Percentiles rank a stretch among this genome's conserved stretches.
These are phyloP conservation scores for Blastobasis lacticolella DNA, from an alignment of 2,888 invertebrate species.

Conservation along the genomic window DNA sequence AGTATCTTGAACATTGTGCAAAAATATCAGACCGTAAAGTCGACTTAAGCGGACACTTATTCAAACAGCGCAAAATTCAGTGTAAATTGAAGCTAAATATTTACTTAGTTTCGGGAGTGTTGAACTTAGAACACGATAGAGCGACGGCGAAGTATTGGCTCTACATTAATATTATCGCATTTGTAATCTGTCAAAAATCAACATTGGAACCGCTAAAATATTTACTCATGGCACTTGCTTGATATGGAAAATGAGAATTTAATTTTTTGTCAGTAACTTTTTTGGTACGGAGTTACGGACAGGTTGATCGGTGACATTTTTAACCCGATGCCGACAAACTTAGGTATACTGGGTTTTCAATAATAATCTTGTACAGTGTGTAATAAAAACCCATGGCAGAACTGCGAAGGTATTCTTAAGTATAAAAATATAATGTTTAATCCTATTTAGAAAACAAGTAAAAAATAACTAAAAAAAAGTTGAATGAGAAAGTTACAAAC, in stretches of 20 bases:
- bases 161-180: conserved; percentile 30
- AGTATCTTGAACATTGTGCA: too few relatives aligned
- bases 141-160: conserved; percentile 31
- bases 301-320: conserved; percentile 42
- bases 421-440: too few relatives aligned
- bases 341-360: too few relatives aligned
- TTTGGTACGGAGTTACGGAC: conserved; percentile 35
- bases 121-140: conserved; percentile 35
- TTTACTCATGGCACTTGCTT: conserved; percentile 53
- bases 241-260: conserved; percentile 47
- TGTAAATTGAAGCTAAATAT: conserved; percentile 44
- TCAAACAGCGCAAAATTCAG: conserved; percentile 12
- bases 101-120: conserved; percentile 45
- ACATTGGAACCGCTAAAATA: conserved; percentile 42
- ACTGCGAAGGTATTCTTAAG: too few relatives aligned
- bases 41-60: too few relatives aligned
- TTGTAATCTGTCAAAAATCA: conserved; percentile 63
- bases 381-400: too few relatives aligned
- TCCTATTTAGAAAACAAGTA: too few relatives aligned
- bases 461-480: too few relatives aligned
- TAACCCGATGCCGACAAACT: conserved; percentile 3
- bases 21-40: too few relatives aligned
- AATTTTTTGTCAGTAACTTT: conserved; percentile 31
- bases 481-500: too few relatives aligned
- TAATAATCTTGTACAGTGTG: too few relatives aligned